phyloP scores from a whole-genome alignment of 2,113 vertebrate genomes.

The Empidonax traillii region DNA sequence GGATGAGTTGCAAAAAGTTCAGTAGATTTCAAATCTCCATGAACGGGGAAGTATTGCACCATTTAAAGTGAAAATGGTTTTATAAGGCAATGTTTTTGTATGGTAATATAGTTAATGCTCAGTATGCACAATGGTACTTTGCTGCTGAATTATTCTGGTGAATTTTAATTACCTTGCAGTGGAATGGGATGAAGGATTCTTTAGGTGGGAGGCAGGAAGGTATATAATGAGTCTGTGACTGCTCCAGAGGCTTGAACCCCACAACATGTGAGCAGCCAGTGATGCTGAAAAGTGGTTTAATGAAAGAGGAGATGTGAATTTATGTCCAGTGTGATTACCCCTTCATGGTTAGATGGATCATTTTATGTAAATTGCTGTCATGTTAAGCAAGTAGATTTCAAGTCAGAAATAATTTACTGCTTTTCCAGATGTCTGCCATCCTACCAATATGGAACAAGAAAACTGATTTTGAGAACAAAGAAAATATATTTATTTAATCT shows the following conservation, averaged over 20 bases:
- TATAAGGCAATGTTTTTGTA: not conserved
- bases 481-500: not conserved
- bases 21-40: not conserved
- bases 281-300: not conserved
- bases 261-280: not conserved
- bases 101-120: not conserved
- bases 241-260: not conserved
- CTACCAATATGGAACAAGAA: not conserved
- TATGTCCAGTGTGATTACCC: not conserved
- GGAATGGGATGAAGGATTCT: not conserved
- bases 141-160: not conserved
- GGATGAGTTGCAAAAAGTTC: not conserved
- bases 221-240: not conserved
- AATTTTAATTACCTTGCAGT: not conserved
- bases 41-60: not conserved
- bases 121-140: not conserved
- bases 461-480: not conserved
- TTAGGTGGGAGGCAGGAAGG: not conserved
- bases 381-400: not conserved
- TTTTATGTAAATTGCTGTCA: not conserved
- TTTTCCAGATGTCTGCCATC: not conserved
- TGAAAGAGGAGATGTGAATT: not conserved
- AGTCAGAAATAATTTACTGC: not conserved
- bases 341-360: not conserved
- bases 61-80: not conserved